Conservation (phyloP, 2,888 invertebrate genomes). For the Hirudinaria manillensis region DNA sequence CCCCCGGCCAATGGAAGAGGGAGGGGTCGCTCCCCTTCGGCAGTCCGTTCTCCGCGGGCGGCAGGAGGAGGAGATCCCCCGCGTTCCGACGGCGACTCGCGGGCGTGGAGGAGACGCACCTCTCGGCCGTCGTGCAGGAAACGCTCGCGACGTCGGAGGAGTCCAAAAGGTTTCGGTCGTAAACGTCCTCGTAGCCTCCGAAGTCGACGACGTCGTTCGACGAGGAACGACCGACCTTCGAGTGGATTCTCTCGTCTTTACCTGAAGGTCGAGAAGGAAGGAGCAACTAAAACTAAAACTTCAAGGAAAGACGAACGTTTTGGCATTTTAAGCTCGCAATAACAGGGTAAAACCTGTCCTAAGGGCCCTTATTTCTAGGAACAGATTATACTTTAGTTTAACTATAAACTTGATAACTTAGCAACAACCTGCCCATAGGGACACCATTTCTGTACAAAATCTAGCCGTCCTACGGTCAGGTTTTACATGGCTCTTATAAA, state of each 20-base stretch:
- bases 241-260: not conserved
- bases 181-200: not conserved
- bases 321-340: too few species aligned
- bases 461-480: too few species aligned
- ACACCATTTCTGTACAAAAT: too few species aligned
- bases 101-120: conserved; percentile 9
- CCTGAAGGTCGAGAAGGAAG: not conserved
- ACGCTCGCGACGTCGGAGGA: not conserved
- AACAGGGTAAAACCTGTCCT: too few species aligned
- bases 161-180: not conserved
- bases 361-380: too few species aligned
- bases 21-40: not conserved
- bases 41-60: not conserved
- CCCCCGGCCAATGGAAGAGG: conserved; percentile 30
- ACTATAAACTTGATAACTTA: too few species aligned
- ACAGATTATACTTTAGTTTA: too few species aligned
- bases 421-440: too few species aligned
- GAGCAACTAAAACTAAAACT: too few species aligned
- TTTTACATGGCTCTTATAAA: too few species aligned
- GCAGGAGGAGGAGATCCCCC: not conserved
- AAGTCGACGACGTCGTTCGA: not conserved
- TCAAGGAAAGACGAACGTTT: too few species aligned
- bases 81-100: not conserved
- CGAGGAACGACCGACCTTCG: not conserved
- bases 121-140: not conserved